Percentiles rank a stretch among this genome's conserved stretches.
These are phyloP conservation scores for Drosophila longiperda DNA, from an alignment of 2,888 invertebrate species.

Conservation along the genomic window DNA sequence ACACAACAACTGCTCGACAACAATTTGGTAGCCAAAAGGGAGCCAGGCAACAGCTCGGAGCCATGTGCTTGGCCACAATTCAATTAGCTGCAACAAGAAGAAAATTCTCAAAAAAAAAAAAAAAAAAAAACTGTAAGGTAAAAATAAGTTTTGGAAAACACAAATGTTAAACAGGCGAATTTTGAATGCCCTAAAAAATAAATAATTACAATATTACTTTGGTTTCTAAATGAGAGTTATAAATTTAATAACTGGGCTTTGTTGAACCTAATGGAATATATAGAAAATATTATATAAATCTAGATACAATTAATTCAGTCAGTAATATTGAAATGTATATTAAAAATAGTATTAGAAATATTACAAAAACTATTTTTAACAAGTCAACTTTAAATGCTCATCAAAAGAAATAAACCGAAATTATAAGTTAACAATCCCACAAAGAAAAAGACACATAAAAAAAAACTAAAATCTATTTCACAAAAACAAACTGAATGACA, in stretches of 20 bases:
- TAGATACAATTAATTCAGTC: background rate
- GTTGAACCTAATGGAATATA: background rate
- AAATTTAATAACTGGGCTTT: background rate
- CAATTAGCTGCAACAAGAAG: conserved; percentile 56
- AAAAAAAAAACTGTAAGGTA: background rate
- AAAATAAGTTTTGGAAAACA: background rate
- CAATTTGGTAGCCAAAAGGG: conserved; percentile 70
- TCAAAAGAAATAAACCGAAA: background rate
- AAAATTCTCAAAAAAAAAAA: conserved; percentile 9
- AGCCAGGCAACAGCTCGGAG: conserved; percentile 45
- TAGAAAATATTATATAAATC: background rate
- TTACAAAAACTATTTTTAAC: background rate
- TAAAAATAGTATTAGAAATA: background rate
- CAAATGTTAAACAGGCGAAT: background rate
- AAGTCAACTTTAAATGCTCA: background rate
- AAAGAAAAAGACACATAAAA: background rate
- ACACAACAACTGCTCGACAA: conserved; percentile 29
- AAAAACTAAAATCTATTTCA: background rate
- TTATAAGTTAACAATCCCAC: background rate
- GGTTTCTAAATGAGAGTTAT: background rate
- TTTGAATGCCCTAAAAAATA: conserved; percentile 22
- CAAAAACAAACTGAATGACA: background rate
- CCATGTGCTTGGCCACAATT: conserved; percentile 57
- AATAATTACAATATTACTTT: background rate
- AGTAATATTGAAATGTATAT: background rate